phyloP scores from a whole-genome alignment of 2,797 vertebrate species.

The Phoebastria nigripes region DNA sequence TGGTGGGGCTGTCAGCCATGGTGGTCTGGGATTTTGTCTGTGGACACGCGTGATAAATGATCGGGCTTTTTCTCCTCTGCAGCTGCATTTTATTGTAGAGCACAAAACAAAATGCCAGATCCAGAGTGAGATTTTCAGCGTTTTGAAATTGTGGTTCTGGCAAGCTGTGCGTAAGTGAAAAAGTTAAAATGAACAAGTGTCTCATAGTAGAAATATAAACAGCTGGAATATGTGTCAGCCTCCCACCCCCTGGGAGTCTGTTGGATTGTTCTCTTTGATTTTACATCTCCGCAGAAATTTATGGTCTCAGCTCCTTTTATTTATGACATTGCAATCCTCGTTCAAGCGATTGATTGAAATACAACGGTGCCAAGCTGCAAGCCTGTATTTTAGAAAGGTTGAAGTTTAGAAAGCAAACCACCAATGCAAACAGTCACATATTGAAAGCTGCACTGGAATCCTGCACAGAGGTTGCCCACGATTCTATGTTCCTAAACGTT shows the following conservation, averaged over 20 bases:
- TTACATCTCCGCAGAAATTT: slow-evolving; percentile 75
- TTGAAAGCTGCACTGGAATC: background rate
- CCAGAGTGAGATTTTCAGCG: background rate
- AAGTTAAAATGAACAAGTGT: slow-evolving; percentile 32
- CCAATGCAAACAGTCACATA: background rate
- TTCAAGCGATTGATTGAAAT: slow-evolving; percentile 73
- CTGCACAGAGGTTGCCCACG: background rate
- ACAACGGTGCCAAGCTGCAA: slow-evolving; percentile 60
- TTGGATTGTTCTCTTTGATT: slow-evolving; percentile 72
- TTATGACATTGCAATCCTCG: slow-evolving; percentile 67
- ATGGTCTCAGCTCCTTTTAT: slow-evolving; percentile 65
- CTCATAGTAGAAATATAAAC: slow-evolving; percentile 31
- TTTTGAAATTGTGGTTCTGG: background rate
- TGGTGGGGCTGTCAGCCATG: background rate
- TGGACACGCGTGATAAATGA: slow-evolving; percentile 17
- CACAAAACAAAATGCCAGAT: slow-evolving; percentile 32
- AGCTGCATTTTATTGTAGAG: slow-evolving; percentile 38
- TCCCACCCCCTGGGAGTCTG: slow-evolving; percentile 36
- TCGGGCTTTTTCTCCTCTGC: background rate
- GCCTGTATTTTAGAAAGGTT: slow-evolving; percentile 53
- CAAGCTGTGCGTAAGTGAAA: background rate
- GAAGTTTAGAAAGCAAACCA: slow-evolving; percentile 47
- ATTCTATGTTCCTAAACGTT: background rate
- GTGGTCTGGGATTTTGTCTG: background rate
- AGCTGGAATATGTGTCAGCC: slow-evolving; percentile 20